Evolutionary conservation across 2,113 vertebrate species (phyloP).

Genomic region (Saccopteryx bilineata): DNA sequence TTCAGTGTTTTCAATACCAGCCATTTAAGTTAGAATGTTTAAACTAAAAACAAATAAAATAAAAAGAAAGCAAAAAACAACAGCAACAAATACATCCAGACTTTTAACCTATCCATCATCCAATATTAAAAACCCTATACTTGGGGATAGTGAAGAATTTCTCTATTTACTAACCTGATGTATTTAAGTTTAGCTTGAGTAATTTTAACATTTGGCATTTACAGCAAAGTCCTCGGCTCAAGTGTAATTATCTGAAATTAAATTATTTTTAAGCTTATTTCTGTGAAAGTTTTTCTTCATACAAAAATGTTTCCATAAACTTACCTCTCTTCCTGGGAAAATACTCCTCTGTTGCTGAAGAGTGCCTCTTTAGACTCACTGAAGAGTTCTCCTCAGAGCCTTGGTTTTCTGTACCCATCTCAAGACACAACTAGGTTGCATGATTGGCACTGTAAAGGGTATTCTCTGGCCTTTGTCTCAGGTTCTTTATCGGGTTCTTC

Average conservation of each 20-base stretch:
- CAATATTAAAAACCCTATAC: not conserved
- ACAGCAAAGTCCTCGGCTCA: not conserved
- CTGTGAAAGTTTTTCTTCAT: not conserved
- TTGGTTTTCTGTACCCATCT: not conserved
- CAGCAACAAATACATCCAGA: not conserved
- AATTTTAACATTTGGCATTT: not conserved
- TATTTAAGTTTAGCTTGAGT: slow-evolving; percentile 18
- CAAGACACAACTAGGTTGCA: not conserved
- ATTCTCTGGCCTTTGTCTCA: not conserved
- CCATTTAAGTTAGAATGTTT: not conserved
- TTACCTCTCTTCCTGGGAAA: not conserved
- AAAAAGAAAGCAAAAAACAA: not conserved
- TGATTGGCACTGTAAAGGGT: not conserved
- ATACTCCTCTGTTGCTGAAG: not conserved
- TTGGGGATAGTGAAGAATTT: not conserved
- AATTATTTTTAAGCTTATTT: not conserved
- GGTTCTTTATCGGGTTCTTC: not conserved
- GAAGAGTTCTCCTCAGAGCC: not conserved
- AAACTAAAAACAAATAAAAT: not conserved
- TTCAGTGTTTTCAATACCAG: not conserved
- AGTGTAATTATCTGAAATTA: not conserved
- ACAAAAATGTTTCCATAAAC: not conserved
- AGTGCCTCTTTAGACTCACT: not conserved
- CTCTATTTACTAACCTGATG: not conserved
- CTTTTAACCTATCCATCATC: no score